phyloP scores from a whole-genome alignment of 2,888 invertebrate species.

The Leucophenga maculata region DNA sequence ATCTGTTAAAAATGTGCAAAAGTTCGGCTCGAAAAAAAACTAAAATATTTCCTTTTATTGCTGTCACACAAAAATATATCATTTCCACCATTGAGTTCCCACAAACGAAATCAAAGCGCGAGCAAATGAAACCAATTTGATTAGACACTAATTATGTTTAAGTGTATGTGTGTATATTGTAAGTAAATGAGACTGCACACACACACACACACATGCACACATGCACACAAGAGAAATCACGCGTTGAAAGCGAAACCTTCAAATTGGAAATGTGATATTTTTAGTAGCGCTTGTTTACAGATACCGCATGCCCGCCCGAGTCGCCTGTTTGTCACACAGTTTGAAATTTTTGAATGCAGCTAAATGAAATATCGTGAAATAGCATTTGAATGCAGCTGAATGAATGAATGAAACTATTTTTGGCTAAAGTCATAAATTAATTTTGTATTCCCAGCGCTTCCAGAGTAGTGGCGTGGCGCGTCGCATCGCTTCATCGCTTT shows the following conservation, averaged over 20 bases:
- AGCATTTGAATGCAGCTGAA: neutral
- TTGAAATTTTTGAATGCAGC: neutral
- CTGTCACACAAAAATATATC: neutral
- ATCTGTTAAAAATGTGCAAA: neutral
- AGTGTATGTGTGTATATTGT: neutral
- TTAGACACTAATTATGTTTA: neutral
- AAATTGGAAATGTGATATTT: neutral
- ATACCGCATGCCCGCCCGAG: neutral
- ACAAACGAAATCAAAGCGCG: neutral
- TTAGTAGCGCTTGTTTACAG: neutral
- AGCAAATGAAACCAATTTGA: neutral
- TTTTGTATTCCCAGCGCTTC: no score
- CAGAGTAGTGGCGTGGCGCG: no score
- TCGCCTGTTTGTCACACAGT: neutral
- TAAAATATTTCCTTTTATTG: neutral
- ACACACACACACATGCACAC: neutral
- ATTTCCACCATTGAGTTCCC: neutral
- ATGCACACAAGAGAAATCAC: no score
- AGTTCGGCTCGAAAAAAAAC: neutral
- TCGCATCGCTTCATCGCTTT: neutral
- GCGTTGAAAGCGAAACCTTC: neutral
- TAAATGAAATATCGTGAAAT: neutral
- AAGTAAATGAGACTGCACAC: neutral
- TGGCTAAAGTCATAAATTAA: slow-evolving; percentile 13
- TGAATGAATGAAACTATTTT: neutral